These are phyloP conservation scores for Tapirus indicus DNA, from an alignment of 2,797 vertebrate species.

Conservation along the genomic window DNA sequence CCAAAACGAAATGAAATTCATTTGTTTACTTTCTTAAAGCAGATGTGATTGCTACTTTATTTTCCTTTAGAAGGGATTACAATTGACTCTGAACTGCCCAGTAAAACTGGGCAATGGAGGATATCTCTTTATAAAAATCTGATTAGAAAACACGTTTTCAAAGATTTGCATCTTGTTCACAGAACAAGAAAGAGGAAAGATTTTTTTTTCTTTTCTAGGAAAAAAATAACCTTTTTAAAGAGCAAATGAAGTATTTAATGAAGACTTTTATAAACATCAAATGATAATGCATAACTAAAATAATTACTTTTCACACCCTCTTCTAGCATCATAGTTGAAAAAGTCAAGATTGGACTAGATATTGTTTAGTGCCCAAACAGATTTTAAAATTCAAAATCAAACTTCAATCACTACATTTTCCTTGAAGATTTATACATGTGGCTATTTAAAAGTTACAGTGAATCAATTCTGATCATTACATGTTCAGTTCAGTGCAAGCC, in stretches of 20 bases:
- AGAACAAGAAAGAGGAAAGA: slow-evolving; percentile 58
- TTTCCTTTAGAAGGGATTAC: slow-evolving; percentile 78
- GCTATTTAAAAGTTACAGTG: background rate
- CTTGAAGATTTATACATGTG: background rate
- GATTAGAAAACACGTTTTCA: slow-evolving; percentile 80
- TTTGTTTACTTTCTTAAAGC: slow-evolving; percentile 83
- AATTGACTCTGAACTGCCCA: slow-evolving; percentile 78
- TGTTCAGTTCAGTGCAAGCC: background rate
- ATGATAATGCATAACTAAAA: background rate
- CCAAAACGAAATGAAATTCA: slow-evolving; percentile 81
- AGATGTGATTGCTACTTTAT: slow-evolving; percentile 81
- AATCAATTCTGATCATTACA: background rate
- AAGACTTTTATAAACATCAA: background rate
- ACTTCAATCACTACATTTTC: background rate
- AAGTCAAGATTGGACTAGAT: background rate
- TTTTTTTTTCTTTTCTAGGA: slow-evolving; percentile 20
- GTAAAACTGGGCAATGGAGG: slow-evolving; percentile 70
- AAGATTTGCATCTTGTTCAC: slow-evolving; percentile 74
- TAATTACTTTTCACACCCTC: background rate
- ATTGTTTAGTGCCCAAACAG: background rate
- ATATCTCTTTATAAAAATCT: slow-evolving; percentile 78
- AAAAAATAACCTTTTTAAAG: slow-evolving; percentile 18
- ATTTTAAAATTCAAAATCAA: slow-evolving; percentile 45
- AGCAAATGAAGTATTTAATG: slow-evolving; percentile 14
- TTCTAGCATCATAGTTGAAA: background rate